Evolutionary conservation across 92 coral and sea anemone genomes (phyloP).

Genomic region (Plumapathes pennacea): DNA sequence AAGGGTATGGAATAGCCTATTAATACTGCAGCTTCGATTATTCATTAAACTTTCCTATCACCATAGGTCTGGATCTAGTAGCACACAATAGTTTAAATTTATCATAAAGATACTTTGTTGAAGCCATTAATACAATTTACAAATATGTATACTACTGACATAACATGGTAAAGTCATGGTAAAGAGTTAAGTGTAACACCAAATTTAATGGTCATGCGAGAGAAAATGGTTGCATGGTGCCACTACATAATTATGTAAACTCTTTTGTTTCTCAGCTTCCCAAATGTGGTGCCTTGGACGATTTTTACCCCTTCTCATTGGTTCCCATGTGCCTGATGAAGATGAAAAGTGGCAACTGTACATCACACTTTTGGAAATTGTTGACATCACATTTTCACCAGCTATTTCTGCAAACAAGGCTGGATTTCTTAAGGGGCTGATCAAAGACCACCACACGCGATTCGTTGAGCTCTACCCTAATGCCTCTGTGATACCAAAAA

Average conservation of each 20-base stretch:
- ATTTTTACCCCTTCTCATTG: constrained; percentile 18
- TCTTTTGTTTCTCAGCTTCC: constrained; percentile 23
- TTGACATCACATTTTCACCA: constrained; percentile 27
- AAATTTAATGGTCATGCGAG: constrained; percentile 11
- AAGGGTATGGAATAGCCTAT: constrained; percentile 34
- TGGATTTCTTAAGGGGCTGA: constrained; percentile 10
- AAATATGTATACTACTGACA: too few species aligned
- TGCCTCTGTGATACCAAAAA: constrained; percentile 28
- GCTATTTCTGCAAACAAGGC: constrained; percentile 10
- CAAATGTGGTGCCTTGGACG: constrained; percentile 37
- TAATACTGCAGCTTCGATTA: too few species aligned
- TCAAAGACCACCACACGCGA: constrained; percentile 31
- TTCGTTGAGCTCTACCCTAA: constrained; percentile 19
- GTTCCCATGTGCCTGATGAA: constrained; percentile 18
- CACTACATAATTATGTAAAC: too few species aligned
- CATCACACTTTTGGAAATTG: constrained; percentile 22
- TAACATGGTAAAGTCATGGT: too few species aligned
- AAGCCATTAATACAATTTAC: too few species aligned
- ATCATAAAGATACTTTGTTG: too few species aligned
- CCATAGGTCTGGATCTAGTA: too few species aligned
- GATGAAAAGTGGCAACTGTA: constrained; percentile 33
- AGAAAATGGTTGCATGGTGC: constrained; percentile 15
- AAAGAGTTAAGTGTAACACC: constrained; percentile 11
- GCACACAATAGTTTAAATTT: too few species aligned
- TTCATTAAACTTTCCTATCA: too few species aligned